Conservation (phyloP, 2,888 invertebrate species). For the Argyra leucocephala region DNA sequence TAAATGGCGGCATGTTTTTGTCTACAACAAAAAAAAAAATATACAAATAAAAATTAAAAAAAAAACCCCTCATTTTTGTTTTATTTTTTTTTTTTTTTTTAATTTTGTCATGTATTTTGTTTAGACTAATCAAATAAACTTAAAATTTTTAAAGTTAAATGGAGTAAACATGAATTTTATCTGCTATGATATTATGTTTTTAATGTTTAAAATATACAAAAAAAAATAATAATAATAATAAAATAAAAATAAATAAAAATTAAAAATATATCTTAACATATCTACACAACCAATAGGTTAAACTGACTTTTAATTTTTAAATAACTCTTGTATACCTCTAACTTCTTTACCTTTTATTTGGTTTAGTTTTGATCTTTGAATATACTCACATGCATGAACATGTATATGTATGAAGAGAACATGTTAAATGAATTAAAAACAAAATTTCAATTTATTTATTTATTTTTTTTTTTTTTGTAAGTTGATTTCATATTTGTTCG, state of each 20-base stretch:
- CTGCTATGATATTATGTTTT: constrained; percentile 3
- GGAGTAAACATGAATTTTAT: constrained; percentile 3
- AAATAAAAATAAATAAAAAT: background rate
- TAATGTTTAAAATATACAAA: background rate
- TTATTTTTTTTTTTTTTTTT: background rate
- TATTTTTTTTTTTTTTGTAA: too few species aligned
- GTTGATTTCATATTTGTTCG: too few species aligned
- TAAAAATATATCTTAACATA: background rate
- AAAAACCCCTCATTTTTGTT: background rate
- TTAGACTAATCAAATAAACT: constrained; percentile 6
- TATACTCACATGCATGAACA: too few species aligned
- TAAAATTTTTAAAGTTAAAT: constrained; percentile 3
- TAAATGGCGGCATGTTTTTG: background rate
- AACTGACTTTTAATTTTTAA: background rate
- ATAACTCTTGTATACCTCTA: background rate
- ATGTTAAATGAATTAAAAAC: background rate
- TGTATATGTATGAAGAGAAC: background rate
- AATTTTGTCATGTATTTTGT: background rate
- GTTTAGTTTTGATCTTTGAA: background rate
- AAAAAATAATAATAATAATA: background rate
- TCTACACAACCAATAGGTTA: background rate
- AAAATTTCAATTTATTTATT: too few species aligned
- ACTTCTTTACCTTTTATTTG: background rate
- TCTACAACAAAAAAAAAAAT: too few species aligned
- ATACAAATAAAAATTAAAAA: background rate